These are phyloP conservation scores for Phrynosoma platyrhinos DNA, from an alignment of 2,113 vertebrate species.

Conservation along the genomic window DNA sequence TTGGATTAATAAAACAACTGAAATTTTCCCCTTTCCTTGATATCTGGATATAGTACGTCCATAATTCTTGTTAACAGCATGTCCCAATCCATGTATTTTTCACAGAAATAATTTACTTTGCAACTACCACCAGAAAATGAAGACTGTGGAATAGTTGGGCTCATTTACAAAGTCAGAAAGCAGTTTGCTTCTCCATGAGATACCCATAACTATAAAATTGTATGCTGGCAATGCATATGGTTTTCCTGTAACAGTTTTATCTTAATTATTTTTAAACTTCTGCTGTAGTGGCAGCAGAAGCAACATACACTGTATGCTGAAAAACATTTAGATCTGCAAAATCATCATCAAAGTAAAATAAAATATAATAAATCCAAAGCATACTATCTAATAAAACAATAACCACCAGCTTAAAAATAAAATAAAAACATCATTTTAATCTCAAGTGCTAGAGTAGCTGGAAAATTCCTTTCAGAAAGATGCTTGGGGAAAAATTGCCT, in stretches of 20 bases:
- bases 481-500: not conserved
- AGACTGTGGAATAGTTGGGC: not conserved
- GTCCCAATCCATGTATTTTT: not conserved
- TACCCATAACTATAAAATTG: not conserved
- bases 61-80: not conserved
- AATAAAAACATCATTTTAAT: not conserved
- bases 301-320: not conserved
- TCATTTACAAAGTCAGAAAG: not conserved
- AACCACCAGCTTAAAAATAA: not conserved
- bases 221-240: not conserved
- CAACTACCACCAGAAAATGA: not conserved
- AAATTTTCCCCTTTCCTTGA: not conserved
- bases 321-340: not conserved
- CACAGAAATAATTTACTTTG: not conserved
- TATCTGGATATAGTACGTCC: not conserved
- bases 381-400: not conserved
- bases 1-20: slow-evolving; percentile 7
- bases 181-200: not conserved
- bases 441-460: not conserved
- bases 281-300: not conserved
- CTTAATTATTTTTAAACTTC: not conserved
- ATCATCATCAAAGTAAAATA: not conserved
- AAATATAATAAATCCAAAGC: not conserved
- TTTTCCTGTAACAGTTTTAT: not conserved
- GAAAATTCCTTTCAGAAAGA: not conserved